Evolutionary conservation across 2,797 vertebrate genomes (phyloP).

Genomic region (Phataginus tricuspis): DNA sequence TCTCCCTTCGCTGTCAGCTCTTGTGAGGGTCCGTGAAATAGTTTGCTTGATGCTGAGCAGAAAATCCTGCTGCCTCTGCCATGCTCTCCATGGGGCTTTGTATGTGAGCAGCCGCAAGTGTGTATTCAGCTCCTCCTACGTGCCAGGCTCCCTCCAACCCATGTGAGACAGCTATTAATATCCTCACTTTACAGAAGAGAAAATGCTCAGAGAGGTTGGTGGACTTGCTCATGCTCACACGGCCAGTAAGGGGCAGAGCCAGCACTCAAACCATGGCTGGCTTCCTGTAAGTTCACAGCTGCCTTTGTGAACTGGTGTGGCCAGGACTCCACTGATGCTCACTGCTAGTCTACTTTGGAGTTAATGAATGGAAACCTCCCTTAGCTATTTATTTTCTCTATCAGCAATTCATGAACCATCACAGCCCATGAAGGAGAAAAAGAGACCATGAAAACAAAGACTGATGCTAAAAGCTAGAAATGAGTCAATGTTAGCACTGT

Average conservation of each 20-base stretch:
- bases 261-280: not conserved
- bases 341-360: not conserved
- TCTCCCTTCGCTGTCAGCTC: conserved; percentile 3
- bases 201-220: not conserved
- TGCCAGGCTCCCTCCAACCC: not conserved
- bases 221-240: not conserved
- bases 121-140: not conserved
- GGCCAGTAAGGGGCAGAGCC: not conserved
- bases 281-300: not conserved
- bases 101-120: not conserved
- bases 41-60: conserved; percentile 7
- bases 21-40: not conserved
- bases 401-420: conserved; percentile 8
- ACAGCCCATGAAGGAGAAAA: not conserved
- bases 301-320: fast-evolving
- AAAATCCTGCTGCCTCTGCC: conserved; percentile 43
- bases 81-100: not conserved
- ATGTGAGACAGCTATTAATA: not conserved
- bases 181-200: not conserved
- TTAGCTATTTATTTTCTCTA: not conserved
- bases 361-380: not conserved
- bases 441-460: not conserved
- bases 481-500: not conserved
- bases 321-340: not conserved
- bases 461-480: not conserved